These are phyloP conservation scores for Diarsia brunnea DNA, from an alignment of 2,888 invertebrate species.

Conservation along the genomic window DNA sequence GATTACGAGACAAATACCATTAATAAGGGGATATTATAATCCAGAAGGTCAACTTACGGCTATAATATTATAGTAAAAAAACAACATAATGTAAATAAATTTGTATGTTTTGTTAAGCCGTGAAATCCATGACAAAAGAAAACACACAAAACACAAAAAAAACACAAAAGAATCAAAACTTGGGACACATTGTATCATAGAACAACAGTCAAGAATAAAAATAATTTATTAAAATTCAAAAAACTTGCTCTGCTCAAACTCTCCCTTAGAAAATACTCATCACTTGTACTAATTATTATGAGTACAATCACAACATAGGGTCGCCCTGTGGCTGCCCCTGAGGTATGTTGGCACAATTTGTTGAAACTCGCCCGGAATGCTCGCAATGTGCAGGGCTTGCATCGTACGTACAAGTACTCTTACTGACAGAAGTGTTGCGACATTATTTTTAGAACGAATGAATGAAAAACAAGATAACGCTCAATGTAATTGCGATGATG, in stretches of 20 bases:
- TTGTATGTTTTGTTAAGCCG: neutral
- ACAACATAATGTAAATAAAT: neutral
- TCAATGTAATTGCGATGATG: neutral
- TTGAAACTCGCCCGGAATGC: conserved; percentile 79
- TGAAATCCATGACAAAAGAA: too few relatives aligned
- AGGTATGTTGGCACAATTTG: conserved; percentile 79
- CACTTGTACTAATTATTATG: conserved; percentile 67
- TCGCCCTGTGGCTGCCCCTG: conserved; percentile 42
- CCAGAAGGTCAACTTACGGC: too few relatives aligned
- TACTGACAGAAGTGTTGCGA: conserved; percentile 59
- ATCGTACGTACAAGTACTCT: conserved; percentile 67
- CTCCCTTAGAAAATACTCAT: conserved; percentile 1
- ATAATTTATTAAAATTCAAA: neutral
- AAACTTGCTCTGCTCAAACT: neutral
- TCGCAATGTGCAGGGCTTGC: conserved; percentile 80
- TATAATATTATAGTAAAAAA: neutral
- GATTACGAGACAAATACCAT: too few relatives aligned
- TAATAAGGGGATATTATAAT: neutral
- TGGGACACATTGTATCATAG: too few relatives aligned
- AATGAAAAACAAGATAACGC: neutral
- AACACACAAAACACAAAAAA: too few relatives aligned
- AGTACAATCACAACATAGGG: conserved; percentile 70
- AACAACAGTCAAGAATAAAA: neutral
- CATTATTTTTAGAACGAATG: neutral
- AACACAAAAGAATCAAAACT: too few relatives aligned